A percentile compares a stretch with the other conserved stretches of the same genome.
These are phyloP conservation scores for Agonopterix heracliana DNA, from an alignment of 2,888 invertebrate genomes.

Conservation along the genomic window DNA sequence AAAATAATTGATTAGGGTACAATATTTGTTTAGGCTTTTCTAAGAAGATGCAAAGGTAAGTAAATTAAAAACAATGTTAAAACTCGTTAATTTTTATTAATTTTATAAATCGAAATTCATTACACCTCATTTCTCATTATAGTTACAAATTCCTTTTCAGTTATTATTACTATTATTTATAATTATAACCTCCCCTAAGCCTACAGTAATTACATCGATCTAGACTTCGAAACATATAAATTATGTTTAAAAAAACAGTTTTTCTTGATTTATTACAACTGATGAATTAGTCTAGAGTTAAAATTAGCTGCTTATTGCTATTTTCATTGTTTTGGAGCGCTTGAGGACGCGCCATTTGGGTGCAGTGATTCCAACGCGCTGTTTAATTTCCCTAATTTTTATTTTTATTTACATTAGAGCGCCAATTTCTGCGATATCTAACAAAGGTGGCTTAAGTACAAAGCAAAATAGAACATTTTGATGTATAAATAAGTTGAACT, in stretches of 20 bases:
- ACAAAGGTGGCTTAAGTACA: not conserved
- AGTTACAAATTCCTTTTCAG: constrained; percentile 72
- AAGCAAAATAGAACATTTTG: not conserved
- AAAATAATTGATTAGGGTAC: no score
- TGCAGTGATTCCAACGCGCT: constrained; percentile 28
- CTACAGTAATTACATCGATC: constrained; percentile 58
- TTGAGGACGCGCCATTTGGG: constrained; percentile 3
- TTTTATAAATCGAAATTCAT: constrained; percentile 75
- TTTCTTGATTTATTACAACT: constrained; percentile 33
- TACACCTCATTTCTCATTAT: constrained; percentile 64
- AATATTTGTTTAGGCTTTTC: not conserved
- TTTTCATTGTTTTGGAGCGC: constrained; percentile 31
- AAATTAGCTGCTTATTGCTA: constrained; percentile 56
- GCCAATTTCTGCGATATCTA: not conserved
- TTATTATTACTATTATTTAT: constrained; percentile 62
- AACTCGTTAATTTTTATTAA: constrained; percentile 75
- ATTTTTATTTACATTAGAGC: constrained; percentile 33
- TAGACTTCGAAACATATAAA: constrained; percentile 60
- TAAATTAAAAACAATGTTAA: constrained; percentile 25
- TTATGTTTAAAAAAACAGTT: constrained; percentile 46
- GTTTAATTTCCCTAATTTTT: constrained; percentile 24
- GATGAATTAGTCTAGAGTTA: constrained; percentile 33
- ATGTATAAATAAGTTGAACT: no score
- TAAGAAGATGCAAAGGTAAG: not conserved
- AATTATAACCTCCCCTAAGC: constrained; percentile 62